Evolutionary conservation across 2,113 vertebrate species (phyloP).

Genomic region (Bucco capensis): DNA sequence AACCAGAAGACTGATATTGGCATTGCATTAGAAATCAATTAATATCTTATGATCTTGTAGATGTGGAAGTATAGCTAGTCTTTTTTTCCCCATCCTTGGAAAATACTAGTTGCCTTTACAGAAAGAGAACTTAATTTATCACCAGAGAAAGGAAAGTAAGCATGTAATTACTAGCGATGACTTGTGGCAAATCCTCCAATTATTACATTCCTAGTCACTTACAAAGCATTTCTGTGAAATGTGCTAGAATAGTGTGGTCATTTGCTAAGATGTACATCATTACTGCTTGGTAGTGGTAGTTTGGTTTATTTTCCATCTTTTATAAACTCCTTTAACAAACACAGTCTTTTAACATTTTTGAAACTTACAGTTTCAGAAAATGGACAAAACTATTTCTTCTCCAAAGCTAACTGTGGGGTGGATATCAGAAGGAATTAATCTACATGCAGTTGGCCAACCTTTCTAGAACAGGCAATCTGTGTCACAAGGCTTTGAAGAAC

Average conservation of each 20-base stretch:
- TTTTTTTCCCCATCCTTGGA: neutral
- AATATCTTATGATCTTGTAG: neutral
- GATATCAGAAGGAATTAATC: neutral
- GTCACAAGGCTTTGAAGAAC: neutral
- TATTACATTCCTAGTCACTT: neutral
- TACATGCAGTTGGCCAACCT: neutral
- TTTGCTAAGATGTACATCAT: neutral
- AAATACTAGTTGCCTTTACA: neutral
- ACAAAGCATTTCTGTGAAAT: neutral
- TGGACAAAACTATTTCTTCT: neutral
- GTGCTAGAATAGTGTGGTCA: neutral
- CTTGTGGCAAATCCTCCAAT: neutral
- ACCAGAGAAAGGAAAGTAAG: neutral
- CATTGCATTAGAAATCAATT: neutral
- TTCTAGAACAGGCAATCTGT: neutral
- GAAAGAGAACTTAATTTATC: neutral
- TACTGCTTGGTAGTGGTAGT: neutral
- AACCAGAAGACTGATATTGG: neutral
- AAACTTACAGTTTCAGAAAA: neutral
- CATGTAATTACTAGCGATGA: neutral
- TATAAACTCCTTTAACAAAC: neutral
- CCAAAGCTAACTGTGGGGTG: neutral
- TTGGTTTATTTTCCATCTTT: neutral
- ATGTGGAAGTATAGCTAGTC: neutral
- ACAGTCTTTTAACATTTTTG: neutral